These are phyloP conservation scores for Cyanoramphus novaezelandiae DNA, from an alignment of 2,113 vertebrate genomes.

Conservation along the genomic window DNA sequence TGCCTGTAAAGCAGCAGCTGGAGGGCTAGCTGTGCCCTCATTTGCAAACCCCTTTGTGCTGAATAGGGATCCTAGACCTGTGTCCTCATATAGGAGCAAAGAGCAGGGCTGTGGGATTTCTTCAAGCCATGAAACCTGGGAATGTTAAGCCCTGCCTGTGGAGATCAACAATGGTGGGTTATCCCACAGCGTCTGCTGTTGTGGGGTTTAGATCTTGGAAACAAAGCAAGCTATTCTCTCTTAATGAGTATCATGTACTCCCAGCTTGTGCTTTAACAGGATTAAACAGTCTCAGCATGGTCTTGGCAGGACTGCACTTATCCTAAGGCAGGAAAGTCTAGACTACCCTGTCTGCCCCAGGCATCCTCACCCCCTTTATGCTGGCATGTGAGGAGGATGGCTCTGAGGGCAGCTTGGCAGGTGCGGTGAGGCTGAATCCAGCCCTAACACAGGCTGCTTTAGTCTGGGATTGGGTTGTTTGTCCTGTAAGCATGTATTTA, in stretches of 20 bases:
- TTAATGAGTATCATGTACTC: neutral
- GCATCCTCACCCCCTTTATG: neutral
- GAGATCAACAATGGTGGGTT: neutral
- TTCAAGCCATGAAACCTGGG: neutral
- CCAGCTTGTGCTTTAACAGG: constrained; percentile 8
- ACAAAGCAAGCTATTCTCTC: neutral
- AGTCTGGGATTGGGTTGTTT: neutral
- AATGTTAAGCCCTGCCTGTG: neutral
- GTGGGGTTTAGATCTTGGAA: neutral
- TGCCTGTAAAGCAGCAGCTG: neutral
- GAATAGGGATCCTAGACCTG: neutral
- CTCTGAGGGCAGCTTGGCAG: neutral
- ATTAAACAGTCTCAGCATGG: neutral
- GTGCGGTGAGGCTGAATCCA: neutral
- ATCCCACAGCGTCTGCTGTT: neutral
- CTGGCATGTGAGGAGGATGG: neutral
- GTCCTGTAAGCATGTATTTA: neutral
- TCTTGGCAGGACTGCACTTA: neutral
- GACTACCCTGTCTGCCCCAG: neutral
- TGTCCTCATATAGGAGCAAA: neutral
- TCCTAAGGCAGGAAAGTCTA: neutral
- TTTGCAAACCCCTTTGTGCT: neutral
- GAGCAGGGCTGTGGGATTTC: neutral
- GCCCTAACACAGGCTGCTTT: neutral
- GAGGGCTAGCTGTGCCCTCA: neutral